Conservation (phyloP, 2,113 vertebrate species). For the Calyptommatus sinebrachiatus region DNA sequence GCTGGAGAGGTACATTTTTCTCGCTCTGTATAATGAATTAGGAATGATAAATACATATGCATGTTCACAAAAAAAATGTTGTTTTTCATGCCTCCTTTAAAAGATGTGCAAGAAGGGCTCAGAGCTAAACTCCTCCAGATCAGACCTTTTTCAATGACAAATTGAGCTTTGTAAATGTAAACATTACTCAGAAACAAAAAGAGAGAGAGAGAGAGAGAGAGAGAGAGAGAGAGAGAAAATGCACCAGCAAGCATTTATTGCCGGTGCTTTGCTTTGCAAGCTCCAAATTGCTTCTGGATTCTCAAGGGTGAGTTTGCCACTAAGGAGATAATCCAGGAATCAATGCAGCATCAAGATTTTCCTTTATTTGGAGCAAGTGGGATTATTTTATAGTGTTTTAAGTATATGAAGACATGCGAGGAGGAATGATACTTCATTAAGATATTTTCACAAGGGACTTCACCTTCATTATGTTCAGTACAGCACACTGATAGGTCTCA, state of each 20-base stretch:
- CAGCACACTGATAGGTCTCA: not conserved
- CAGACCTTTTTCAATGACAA: too few relatives aligned
- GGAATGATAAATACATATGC: not conserved
- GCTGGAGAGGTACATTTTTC: constrained; percentile 87
- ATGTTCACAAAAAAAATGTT: not conserved
- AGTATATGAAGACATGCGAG: too few relatives aligned
- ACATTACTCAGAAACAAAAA: too few relatives aligned
- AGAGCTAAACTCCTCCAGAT: not conserved
- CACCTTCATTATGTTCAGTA: not conserved
- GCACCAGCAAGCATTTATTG: too few relatives aligned
- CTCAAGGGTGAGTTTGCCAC: too few relatives aligned
- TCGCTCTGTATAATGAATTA: not conserved
- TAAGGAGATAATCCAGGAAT: too few relatives aligned
- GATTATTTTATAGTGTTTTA: not conserved
- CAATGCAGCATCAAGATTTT: too few relatives aligned
- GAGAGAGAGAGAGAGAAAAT: too few relatives aligned
- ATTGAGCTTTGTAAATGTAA: too few relatives aligned
- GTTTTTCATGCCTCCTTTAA: not conserved
- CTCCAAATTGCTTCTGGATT: too few relatives aligned
- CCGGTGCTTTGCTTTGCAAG: too few relatives aligned
- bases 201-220: too few relatives aligned
- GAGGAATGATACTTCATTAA: not conserved
- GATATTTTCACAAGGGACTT: not conserved
- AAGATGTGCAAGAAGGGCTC: not conserved
- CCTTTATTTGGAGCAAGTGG: not conserved